A percentile compares a stretch with the other conserved stretches of the same genome.
These are phyloP conservation scores for Pomacea maculata DNA, from an alignment of 1,140 invertebrate species.

Conservation along the genomic window DNA sequence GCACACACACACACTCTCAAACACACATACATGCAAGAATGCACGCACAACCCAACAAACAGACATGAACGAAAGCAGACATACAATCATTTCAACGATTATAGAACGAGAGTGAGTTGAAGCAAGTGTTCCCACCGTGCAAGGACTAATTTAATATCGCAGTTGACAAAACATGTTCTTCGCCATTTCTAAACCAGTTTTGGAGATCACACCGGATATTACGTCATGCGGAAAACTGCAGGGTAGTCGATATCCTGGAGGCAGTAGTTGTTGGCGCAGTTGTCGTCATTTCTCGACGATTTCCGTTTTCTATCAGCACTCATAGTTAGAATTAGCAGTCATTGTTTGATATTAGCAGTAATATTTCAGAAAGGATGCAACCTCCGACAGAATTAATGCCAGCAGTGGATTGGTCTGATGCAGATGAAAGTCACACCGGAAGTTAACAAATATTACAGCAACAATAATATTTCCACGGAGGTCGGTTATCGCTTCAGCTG, in stretches of 20 bases:
- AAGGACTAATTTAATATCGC: not conserved
- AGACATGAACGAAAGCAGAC: not conserved
- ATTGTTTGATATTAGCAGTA: not conserved
- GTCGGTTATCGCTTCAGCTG: too few species aligned
- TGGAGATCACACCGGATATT: not conserved
- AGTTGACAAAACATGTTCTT: too few species aligned
- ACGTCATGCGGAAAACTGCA: not conserved
- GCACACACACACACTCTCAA: conserved; percentile 27
- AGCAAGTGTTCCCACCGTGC: not conserved
- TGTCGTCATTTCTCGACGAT: not conserved
- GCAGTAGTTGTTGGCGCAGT: not conserved
- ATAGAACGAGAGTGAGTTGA: not conserved
- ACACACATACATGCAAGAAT: conserved; percentile 1
- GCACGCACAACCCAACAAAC: not conserved
- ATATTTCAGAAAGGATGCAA: conserved; percentile 1
- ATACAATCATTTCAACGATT: not conserved
- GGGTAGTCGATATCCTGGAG: not conserved
- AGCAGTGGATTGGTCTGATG: too few species aligned
- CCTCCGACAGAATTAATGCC: not conserved
- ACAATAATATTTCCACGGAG: too few species aligned
- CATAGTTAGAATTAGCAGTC: not conserved
- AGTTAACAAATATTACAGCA: too few species aligned
- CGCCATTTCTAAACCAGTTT: too few species aligned
- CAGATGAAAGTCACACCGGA: too few species aligned
- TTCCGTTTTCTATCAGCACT: not conserved